phyloP scores from a whole-genome alignment of 2,797 vertebrate species.

The Mormyrops boulengeri region DNA sequence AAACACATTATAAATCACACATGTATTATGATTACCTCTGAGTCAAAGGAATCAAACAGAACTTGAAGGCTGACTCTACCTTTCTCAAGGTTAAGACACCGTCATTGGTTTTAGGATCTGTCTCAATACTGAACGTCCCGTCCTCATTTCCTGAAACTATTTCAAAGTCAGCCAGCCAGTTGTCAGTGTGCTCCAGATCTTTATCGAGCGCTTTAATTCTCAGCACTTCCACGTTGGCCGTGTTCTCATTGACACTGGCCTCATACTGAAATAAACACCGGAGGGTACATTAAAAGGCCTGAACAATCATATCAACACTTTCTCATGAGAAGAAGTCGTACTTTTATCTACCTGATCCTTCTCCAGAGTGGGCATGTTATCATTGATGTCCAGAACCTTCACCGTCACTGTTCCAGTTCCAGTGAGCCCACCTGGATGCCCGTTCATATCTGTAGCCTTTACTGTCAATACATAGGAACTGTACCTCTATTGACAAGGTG shows the following conservation, averaged over 20 bases:
- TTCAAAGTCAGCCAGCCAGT: constrained; percentile 68
- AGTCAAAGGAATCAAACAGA: not conserved
- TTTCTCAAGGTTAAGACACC: constrained; percentile 78
- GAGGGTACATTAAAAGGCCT: not conserved
- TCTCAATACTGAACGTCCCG: constrained; percentile 75
- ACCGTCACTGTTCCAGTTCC: constrained; percentile 60
- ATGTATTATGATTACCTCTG: not conserved
- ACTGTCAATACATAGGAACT: constrained; percentile 66
- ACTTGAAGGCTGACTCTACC: constrained; percentile 54
- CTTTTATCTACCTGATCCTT: constrained; percentile 38
- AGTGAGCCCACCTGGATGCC: constrained; percentile 38
- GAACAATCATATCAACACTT: not conserved
- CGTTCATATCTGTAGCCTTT: constrained; percentile 68
- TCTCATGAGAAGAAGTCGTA: not conserved
- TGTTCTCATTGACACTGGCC: constrained; percentile 73
- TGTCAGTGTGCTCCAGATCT: constrained; percentile 68
- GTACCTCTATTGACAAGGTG: constrained; percentile 37
- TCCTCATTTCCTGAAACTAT: constrained; percentile 84
- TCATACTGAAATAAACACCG: constrained; percentile 59
- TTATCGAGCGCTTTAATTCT: constrained; percentile 72
- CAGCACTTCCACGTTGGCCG: constrained; percentile 68
- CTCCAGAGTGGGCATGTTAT: constrained; percentile 73
- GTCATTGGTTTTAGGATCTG: constrained; percentile 76
- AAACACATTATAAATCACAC: not conserved
- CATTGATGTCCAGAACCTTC: constrained; percentile 79